Percentiles rank a stretch among this genome's conserved stretches.
Conservation (phyloP, 2,113 vertebrate genomes). For the Neopipo cinnamomea region DNA sequence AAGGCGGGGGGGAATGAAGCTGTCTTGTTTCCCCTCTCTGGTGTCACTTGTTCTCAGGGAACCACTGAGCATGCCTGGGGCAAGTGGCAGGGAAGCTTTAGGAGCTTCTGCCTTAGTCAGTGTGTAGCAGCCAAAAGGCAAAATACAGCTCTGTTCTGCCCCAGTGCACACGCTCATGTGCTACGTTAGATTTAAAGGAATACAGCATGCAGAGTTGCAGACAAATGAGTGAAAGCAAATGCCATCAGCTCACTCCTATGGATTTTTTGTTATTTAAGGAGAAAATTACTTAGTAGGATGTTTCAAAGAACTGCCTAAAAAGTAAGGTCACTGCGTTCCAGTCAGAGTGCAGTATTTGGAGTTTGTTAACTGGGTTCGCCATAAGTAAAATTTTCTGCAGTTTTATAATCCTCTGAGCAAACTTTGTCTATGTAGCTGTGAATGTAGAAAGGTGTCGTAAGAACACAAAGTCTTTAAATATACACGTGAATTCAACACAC, state of each 20-base stretch:
- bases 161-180: not conserved
- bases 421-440: fast-evolving
- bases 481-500: not conserved
- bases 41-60: not conserved
- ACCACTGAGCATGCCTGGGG: not conserved
- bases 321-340: not conserved
- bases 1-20: not conserved
- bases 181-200: not conserved
- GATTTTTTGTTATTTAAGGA: not conserved
- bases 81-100: not conserved
- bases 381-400: not conserved
- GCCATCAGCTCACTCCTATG: not conserved
- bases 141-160: not conserved
- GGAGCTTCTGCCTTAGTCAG: not conserved
- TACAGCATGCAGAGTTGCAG: not conserved
- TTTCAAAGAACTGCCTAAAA: not conserved
- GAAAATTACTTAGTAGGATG: not conserved
- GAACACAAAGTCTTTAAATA: not conserved
- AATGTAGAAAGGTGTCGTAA: not conserved
- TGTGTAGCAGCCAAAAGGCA: not conserved
- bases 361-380: not conserved
- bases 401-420: not conserved
- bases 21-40: not conserved
- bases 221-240: not conserved
- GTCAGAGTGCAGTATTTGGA: not conserved